Evolutionary conservation across 1,140 invertebrate genomes (phyloP).

Genomic region (Philopotamus ludificatus): DNA sequence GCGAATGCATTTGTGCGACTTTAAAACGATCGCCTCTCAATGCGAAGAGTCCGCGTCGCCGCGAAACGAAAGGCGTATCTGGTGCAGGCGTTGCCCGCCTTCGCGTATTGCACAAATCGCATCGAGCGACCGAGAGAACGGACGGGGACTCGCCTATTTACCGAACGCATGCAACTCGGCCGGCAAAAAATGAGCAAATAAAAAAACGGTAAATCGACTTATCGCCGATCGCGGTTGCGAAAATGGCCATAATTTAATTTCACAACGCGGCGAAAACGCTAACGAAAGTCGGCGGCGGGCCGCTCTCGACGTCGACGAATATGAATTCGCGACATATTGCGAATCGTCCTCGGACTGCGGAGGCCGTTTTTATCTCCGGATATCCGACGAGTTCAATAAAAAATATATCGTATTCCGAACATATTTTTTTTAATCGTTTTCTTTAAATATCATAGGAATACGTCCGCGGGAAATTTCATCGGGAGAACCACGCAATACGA

Average conservation of each 20-base stretch:
- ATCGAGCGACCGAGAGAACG: background rate
- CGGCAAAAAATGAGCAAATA: background rate
- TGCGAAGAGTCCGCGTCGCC: background rate
- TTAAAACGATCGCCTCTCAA: background rate
- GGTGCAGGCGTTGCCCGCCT: conserved; percentile 5
- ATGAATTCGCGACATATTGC: too few relatives aligned
- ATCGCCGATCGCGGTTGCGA: background rate
- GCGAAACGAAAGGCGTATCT: conserved; percentile 11
- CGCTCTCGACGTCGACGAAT: too few relatives aligned
- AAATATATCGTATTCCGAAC: too few relatives aligned
- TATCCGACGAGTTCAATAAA: too few relatives aligned
- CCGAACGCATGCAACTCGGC: background rate
- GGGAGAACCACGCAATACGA: too few relatives aligned
- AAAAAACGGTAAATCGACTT: too few relatives aligned
- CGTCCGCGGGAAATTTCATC: too few relatives aligned
- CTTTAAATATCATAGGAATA: too few relatives aligned
- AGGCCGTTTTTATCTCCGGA: too few relatives aligned
- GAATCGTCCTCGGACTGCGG: too few relatives aligned
- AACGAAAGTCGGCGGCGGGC: too few relatives aligned
- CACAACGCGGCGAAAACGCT: background rate
- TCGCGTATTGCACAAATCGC: conserved; percentile 14
- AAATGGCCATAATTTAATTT: background rate
- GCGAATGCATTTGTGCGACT: background rate
- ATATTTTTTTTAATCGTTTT: too few relatives aligned
- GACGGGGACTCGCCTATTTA: background rate